phyloP scores from a whole-genome alignment of 2,888 invertebrate species.

The Caenorhabditis drosophilae region DNA sequence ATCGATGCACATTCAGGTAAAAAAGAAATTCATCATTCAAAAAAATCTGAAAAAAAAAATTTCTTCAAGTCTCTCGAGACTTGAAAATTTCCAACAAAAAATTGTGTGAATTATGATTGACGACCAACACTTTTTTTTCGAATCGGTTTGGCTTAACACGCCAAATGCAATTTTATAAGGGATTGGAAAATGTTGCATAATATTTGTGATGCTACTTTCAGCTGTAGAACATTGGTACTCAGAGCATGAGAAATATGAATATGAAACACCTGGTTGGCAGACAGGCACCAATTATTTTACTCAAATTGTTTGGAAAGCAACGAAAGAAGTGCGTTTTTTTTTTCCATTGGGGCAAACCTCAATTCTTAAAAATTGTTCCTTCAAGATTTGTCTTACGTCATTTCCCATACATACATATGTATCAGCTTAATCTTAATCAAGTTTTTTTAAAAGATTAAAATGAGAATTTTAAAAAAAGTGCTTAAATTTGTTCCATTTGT shows the following conservation, averaged over 20 bases:
- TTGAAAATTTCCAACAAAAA: not conserved
- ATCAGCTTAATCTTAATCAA: constrained; percentile 3
- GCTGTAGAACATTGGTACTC: constrained; percentile 61
- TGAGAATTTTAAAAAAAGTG: not conserved
- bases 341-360: too few species aligned
- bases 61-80: not conserved
- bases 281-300: constrained; percentile 71
- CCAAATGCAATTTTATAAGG: not conserved
- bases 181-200: too few species aligned
- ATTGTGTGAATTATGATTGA: not conserved
- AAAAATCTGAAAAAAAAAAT: not conserved
- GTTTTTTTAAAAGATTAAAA: too few species aligned
- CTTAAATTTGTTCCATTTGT: not conserved
- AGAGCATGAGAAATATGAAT: constrained; percentile 66
- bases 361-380: too few species aligned
- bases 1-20: constrained; percentile 52
- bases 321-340: constrained; percentile 70
- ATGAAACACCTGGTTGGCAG: constrained; percentile 68
- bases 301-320: constrained; percentile 72
- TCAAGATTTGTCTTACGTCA: too few species aligned
- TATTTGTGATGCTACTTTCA: too few species aligned
- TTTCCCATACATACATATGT: too few species aligned
- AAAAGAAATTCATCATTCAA: not conserved
- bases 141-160: too few species aligned
- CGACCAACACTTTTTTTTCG: not conserved